Percentiles rank a stretch among this genome's conserved stretches.
Evolutionary conservation across 2,113 vertebrate genomes (phyloP).

Genomic region (Hylia prasina): DNA sequence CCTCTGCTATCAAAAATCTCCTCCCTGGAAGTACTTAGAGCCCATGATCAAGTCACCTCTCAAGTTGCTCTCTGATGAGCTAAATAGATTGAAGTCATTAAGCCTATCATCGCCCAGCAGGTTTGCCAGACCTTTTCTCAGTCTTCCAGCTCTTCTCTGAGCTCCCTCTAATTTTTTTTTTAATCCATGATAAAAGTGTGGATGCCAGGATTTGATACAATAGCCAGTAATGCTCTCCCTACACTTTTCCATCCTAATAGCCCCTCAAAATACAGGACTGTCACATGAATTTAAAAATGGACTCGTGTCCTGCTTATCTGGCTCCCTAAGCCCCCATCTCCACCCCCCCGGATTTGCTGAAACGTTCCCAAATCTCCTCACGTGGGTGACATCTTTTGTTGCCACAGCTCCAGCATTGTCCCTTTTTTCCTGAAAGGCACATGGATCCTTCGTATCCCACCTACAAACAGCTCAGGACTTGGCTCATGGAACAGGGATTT

Average conservation of each 20-base stretch:
- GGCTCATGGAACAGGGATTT: not conserved
- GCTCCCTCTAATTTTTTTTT: constrained; percentile 23
- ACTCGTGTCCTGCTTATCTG: not conserved
- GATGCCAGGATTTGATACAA: not conserved
- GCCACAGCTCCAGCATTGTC: not conserved
- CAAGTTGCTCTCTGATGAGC: constrained; percentile 49
- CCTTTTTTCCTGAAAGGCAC: not conserved
- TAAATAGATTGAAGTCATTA: constrained; percentile 56
- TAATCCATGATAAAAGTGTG: constrained; percentile 41
- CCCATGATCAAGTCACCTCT: constrained; percentile 51
- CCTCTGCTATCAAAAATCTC: constrained; percentile 52
- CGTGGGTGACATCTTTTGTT: not conserved
- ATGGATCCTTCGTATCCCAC: accelerated
- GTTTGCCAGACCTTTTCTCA: constrained; percentile 14
- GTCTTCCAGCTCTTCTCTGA: constrained; percentile 41
- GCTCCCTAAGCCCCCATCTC: not conserved
- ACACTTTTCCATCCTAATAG: not conserved
- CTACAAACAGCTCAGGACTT: not conserved
- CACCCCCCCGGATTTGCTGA: not conserved
- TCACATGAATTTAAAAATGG: not conserved
- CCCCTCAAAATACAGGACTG: not conserved
- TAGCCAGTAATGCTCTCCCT: not conserved
- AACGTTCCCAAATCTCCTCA: not conserved
- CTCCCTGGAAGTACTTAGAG: constrained; percentile 30
- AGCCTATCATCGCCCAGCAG: constrained; percentile 45